phyloP scores from a whole-genome alignment of 2,888 invertebrate genomes.

The Ennomos quercinarius region DNA sequence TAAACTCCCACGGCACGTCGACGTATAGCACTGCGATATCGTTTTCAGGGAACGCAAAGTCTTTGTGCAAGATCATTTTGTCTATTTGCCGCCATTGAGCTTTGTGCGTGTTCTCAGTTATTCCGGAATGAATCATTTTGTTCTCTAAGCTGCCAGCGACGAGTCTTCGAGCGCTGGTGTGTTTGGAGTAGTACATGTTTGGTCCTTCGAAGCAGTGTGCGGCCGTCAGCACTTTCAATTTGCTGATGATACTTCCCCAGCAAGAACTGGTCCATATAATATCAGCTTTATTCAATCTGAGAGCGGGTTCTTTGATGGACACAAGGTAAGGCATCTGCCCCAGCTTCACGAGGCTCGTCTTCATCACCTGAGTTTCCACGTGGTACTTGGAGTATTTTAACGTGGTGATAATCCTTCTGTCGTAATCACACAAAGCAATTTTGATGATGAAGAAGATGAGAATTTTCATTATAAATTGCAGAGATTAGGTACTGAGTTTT shows the following conservation, averaged over 20 bases:
- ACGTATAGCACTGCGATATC: slow-evolving; percentile 5
- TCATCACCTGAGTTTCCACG: slow-evolving; percentile 55
- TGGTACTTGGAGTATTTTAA: slow-evolving; percentile 56
- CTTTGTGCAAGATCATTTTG: background rate
- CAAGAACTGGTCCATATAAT: slow-evolving; percentile 62
- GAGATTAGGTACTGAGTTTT: background rate
- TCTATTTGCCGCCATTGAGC: slow-evolving; percentile 8
- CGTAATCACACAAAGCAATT: slow-evolving; percentile 41
- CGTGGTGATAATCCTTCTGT: slow-evolving; percentile 61
- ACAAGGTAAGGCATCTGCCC: slow-evolving; percentile 64
- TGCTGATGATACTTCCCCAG: slow-evolving; percentile 66
- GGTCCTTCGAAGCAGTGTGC: slow-evolving; percentile 71
- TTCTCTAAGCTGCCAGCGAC: slow-evolving; percentile 58
- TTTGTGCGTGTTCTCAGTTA: background rate
- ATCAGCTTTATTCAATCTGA: slow-evolving; percentile 21
- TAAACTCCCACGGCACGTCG: slow-evolving; percentile 5
- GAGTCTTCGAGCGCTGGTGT: slow-evolving; percentile 47
- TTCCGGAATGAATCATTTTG: background rate
- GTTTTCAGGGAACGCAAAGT: slow-evolving; percentile 6
- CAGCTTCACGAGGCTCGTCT: slow-evolving; percentile 51
- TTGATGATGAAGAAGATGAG: slow-evolving; percentile 37
- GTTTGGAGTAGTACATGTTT: slow-evolving; percentile 50
- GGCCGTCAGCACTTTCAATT: slow-evolving; percentile 58
- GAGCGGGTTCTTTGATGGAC: slow-evolving; percentile 58
- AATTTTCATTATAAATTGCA: slow-evolving; percentile 50